phyloP scores from a whole-genome alignment of 2,797 vertebrate genomes.

The Gambelia wislizenii region DNA sequence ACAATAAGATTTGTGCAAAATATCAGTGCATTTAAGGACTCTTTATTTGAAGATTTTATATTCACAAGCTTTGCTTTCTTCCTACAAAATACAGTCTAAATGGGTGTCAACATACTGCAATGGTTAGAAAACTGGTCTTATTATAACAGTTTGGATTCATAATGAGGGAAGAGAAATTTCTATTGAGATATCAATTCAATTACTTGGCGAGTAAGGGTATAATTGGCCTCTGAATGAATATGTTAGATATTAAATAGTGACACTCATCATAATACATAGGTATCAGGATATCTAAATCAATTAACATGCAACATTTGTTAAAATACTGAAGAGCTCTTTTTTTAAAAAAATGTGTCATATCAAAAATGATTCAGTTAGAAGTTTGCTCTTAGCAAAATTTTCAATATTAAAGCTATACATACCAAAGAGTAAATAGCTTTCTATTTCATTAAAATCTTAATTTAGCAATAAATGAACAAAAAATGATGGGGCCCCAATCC shows the following conservation, averaged over 20 bases:
- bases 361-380: background rate
- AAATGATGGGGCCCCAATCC: background rate
- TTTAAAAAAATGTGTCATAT: background rate
- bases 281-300: background rate
- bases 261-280: slow-evolving; percentile 10
- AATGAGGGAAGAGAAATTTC: slow-evolving; percentile 17
- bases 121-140: slow-evolving; percentile 17
- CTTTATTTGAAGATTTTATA: background rate
- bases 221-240: slow-evolving; percentile 19
- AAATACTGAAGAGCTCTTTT: background rate
- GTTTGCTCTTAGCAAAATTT: background rate
- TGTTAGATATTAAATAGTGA: slow-evolving; percentile 29
- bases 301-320: slow-evolving; percentile 16
- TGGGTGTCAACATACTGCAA: background rate
- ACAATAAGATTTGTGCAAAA: background rate
- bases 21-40: background rate
- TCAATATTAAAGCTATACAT: background rate
- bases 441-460: background rate
- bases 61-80: slow-evolving; percentile 36
- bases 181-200: background rate
- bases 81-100: slow-evolving; percentile 14
- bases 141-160: slow-evolving; percentile 33
- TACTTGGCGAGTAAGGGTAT: slow-evolving; percentile 20
- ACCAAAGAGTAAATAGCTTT: background rate
- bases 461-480: slow-evolving; percentile 2